Base-by-base conservation (phyloP, 2,888 invertebrate species). In the Gerosis bhagava region DNA sequence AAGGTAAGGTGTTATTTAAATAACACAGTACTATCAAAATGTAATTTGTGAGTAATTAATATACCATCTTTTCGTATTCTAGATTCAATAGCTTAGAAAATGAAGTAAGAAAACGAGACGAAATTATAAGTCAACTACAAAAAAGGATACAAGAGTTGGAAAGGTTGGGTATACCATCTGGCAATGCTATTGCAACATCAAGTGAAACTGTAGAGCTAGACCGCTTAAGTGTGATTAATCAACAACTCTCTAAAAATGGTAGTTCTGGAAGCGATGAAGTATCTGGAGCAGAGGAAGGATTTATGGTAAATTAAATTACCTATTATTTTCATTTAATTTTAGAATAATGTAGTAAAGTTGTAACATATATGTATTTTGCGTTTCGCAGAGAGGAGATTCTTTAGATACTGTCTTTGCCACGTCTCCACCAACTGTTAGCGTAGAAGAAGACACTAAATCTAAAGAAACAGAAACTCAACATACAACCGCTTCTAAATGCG, bases 41-140 rank as follows among this genome's bases (percentile, higher is more conserved):
- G n/a, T n/a, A n/a, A n/a, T n/a, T n/a, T n/a, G n/a, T n/a, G n/a
- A n/a, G n/a, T n/a, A n/a, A n/a, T n/a, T n/a, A n/a, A n/a, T n/a
- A n/a, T n/a, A n/a, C n/a, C n/a, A n/a, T n/a, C n/a, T n/a, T n/a
- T n/a, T n/a, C 8, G 2, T 12, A 24, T 66, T 67, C 48, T 54
- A 89, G 95, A 48, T 95, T 95, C 69, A 91, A 93, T 49, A 93
- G 91, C 54, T 84, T 97, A 72, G 95, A 96, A 77, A 91, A 93
- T 51, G 96, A 96, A 79, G 93, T 97, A n/a, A 89, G 92, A 21
- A 93, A 92, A 63, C 91, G 96, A 24, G 96, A 97, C 70, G 94
- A 94, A 66, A 93, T 96, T 50, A 97, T 97, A 62, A 91, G 90
- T 40, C 93, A 95, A 70, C 89, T 97, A 26, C 95, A 94, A 71